Conservation (phyloP, 1,140 invertebrate genomes). For the Cyphomyrmex costatus region DNA sequence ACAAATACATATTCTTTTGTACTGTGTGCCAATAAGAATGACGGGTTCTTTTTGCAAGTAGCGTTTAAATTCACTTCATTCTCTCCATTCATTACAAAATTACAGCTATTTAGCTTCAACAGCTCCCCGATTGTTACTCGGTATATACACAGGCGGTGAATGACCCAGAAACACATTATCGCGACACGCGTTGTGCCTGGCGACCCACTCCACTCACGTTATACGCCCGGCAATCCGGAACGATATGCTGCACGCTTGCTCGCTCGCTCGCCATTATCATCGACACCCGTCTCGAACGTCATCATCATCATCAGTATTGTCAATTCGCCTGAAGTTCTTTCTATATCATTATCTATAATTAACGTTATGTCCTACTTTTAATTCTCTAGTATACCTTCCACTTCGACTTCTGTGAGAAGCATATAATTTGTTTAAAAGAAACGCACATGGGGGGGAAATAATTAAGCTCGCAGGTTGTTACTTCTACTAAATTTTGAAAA, state of each 20-base stretch:
- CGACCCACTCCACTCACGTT: constrained; percentile 81
- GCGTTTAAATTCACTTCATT: constrained; percentile 4
- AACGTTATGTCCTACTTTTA: constrained; percentile 61
- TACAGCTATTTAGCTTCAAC: not conserved
- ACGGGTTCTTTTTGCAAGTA: not conserved
- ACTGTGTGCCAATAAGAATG: not conserved
- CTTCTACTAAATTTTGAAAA: not conserved
- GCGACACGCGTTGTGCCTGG: constrained; percentile 69
- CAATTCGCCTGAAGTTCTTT: constrained; percentile 34
- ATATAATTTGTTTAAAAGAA: constrained; percentile 50
- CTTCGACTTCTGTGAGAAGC: not conserved
- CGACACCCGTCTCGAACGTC: constrained; percentile 26
- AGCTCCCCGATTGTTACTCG: not conserved
- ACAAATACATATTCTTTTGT: not conserved
- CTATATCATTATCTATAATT: constrained; percentile 59
- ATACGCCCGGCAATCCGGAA: constrained; percentile 78
- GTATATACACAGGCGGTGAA: constrained; percentile 64
- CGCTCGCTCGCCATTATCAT: constrained; percentile 47
- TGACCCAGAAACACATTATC: constrained; percentile 82
- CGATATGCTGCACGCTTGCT: constrained; percentile 62
- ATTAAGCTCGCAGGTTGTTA: constrained; percentile 1
- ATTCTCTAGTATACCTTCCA: constrained; percentile 22
- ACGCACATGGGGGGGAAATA: constrained; percentile 24
- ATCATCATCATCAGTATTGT: not conserved
- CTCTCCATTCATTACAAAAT: not conserved